These are phyloP conservation scores for Bufo gargarizans DNA, from an alignment of 2,113 vertebrate genomes.

Conservation along the genomic window DNA sequence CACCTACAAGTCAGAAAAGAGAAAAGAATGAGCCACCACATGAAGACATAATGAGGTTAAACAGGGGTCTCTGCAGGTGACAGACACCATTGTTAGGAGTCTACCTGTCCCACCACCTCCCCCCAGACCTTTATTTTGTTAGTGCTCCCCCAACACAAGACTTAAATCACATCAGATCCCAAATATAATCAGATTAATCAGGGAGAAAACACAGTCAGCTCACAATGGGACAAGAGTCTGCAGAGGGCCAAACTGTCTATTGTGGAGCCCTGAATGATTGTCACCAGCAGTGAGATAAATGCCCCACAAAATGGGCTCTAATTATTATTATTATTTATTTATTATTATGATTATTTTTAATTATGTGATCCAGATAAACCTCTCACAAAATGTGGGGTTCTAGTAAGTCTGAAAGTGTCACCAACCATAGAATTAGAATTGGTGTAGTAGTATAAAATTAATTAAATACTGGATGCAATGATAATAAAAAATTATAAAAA, in stretches of 20 bases:
- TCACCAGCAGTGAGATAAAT: not conserved
- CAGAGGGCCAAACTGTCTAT: not conserved
- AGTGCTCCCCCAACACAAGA: conserved; percentile 51
- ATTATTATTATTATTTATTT: too few relatives aligned
- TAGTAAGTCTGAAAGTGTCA: too few relatives aligned
- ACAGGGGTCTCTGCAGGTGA: conserved; percentile 60
- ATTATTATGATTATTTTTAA: too few relatives aligned
- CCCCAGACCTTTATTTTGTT: conserved; percentile 63
- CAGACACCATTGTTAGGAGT: conserved; percentile 58
- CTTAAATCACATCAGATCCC: conserved; percentile 47
- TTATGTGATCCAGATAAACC: too few relatives aligned
- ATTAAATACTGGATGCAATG: too few relatives aligned
- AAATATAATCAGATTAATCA: not conserved
- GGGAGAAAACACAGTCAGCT: not conserved
- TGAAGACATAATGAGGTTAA: conserved; percentile 19
- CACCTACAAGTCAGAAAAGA: conserved; percentile 53
- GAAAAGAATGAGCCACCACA: not conserved
- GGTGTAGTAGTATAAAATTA: too few relatives aligned
- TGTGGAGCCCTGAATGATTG: not conserved
- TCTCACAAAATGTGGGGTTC: too few relatives aligned
- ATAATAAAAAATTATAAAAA: not conserved
- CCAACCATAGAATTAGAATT: too few relatives aligned
- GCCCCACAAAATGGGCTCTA: not conserved
- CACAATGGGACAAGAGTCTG: not conserved
- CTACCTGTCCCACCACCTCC: conserved; percentile 56